Evolutionary conservation across 2,113 vertebrate genomes (phyloP), one percentile per base, ranked within the genome.

Genomic region (Trematomus loennbergii): DNA sequence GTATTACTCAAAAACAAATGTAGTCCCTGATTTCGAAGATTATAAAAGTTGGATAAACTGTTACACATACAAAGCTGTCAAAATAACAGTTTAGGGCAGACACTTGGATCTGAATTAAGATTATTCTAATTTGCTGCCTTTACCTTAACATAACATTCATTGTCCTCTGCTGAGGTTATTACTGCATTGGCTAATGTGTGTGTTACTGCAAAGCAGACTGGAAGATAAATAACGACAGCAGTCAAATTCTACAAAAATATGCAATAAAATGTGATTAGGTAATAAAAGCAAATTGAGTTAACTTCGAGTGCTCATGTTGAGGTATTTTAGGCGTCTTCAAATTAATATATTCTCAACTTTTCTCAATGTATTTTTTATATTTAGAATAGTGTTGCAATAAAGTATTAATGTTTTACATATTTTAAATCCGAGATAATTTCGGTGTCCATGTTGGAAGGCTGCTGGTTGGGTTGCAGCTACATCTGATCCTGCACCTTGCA

Each of bases 221-320:
- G 29, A 54, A 61, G 62, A 62, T 63, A 45, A 64, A 79, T 64
- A 49, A 57, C 58, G 50, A 48, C 54, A 62, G 49, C 22, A 15
- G 20, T 29, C 60, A n/a, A 10, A 40, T 54, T 46, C 62, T 60
- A 40, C 13, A 22, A 25, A 48, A 67, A 54, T 36, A 40, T 50
- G 63, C 18, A 45, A 49, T 75, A 50, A 57, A 59, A 55, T 25
- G n/a, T 25, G 63, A 40, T 25, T 16, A 43, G 60, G 46, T 29
- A 29, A 29, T 43, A 40, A 40, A 54, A 55, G 49, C 22, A 48
- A 18, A 55, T 18, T 3, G 18, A 50, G n/a, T 12, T 17, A 33
- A n/a, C 13, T 16, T 12, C 29, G 65, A 40, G 45, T 54, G 9
- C 22, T 67, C 55, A 46, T 60, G 10, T 46, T 46, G 7, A 67